Conservation (phyloP, 2,797 vertebrate species). For the Lagorchestes hirsutus region DNA sequence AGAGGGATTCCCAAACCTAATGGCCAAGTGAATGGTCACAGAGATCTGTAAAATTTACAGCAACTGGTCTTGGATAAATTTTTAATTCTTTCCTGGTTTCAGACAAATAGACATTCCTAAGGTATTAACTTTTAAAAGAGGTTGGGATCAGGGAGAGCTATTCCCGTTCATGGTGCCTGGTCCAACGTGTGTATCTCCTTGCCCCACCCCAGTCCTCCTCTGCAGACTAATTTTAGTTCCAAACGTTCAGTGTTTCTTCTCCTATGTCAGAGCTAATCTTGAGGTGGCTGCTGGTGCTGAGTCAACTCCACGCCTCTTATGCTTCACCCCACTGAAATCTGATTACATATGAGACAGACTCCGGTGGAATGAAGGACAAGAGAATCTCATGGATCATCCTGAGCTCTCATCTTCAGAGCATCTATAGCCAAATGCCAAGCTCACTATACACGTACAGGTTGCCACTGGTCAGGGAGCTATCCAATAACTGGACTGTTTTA, state of each 20-base stretch:
- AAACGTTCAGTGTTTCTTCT: neutral
- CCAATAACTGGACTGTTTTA: neutral
- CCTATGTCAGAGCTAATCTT: slow-evolving; percentile 26
- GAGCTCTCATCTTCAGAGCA: slow-evolving; percentile 46
- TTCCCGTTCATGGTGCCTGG: neutral
- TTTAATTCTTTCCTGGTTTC: slow-evolving; percentile 76
- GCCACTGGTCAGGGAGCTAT: neutral
- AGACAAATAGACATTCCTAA: slow-evolving; percentile 57
- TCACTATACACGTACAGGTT: slow-evolving; percentile 27
- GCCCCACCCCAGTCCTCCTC: neutral
- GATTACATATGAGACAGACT: slow-evolving; percentile 97
- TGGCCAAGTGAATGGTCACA: slow-evolving; percentile 70
- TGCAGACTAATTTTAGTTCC: neutral
- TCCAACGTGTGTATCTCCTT: neutral
- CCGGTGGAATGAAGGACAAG: slow-evolving; percentile 99
- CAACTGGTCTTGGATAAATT: slow-evolving; percentile 68
- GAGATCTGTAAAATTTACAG: slow-evolving; percentile 68
- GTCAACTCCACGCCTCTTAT: slow-evolving; percentile 94
- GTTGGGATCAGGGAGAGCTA: neutral
- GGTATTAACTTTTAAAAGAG: slow-evolving; percentile 50
- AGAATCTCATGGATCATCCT: slow-evolving; percentile 90
- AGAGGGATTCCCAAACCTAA: neutral
- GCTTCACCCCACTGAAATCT: slow-evolving; percentile 99
- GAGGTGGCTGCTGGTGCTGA: neutral
- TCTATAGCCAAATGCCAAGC: neutral